Conservation (phyloP, 2,888 invertebrate genomes). For the Eupithecia abbreviata region DNA sequence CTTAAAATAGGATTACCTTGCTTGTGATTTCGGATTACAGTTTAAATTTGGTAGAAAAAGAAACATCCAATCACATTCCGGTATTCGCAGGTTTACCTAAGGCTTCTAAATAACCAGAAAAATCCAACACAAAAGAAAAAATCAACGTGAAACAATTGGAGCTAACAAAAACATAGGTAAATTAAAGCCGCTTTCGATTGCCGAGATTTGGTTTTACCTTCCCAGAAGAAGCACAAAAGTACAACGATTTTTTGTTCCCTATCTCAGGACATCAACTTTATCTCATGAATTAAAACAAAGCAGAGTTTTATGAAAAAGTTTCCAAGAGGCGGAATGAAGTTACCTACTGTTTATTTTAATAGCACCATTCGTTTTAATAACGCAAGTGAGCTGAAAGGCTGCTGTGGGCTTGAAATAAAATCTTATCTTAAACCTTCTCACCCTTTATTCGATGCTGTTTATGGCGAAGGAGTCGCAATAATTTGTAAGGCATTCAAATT, state of each 20-base stretch:
- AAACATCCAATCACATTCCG: neutral
- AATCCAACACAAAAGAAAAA: slow-evolving; percentile 23
- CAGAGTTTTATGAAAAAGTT: slow-evolving; percentile 39
- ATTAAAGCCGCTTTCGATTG: slow-evolving; percentile 33
- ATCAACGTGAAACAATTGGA: slow-evolving; percentile 30
- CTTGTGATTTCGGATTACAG: neutral
- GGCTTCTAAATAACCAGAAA: slow-evolving; percentile 10
- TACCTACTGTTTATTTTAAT: slow-evolving; percentile 41
- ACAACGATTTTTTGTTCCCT: slow-evolving; percentile 28
- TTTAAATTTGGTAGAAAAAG: neutral
- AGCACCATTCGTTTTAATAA: slow-evolving; percentile 45
- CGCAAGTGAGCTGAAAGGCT: slow-evolving; percentile 44
- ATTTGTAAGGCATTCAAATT: slow-evolving; percentile 57
- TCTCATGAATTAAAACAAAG: slow-evolving; percentile 41
- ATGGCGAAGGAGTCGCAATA: slow-evolving; percentile 65
- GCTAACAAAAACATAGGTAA: slow-evolving; percentile 29
- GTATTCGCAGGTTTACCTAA: neutral
- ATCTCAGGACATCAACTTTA: slow-evolving; percentile 39
- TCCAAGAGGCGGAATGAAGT: slow-evolving; percentile 38
- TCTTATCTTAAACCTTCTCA: slow-evolving; percentile 62
- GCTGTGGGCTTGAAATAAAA: slow-evolving; percentile 56
- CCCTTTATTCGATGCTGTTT: slow-evolving; percentile 69
- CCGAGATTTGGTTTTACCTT: slow-evolving; percentile 31
- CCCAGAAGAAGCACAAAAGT: slow-evolving; percentile 22
- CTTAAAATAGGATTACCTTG: neutral